Conservation (phyloP, 2,888 invertebrate genomes). For the Chydorus sphaericus region DNA sequence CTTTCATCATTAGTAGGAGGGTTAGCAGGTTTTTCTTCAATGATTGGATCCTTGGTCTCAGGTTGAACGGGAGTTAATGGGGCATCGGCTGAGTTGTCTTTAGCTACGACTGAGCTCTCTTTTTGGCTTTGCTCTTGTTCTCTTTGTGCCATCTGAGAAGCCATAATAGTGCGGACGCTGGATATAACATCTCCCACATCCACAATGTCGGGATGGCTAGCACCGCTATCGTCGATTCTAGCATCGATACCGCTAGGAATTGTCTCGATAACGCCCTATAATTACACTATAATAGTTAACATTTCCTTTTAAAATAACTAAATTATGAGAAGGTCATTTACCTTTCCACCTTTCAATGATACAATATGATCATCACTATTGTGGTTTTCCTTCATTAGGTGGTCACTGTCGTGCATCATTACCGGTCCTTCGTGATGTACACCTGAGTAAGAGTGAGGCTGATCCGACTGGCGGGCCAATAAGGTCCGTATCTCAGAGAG, state of each 20-base stretch:
- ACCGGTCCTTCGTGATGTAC: not conserved
- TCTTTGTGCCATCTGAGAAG: constrained; percentile 6
- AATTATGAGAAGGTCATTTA: not conserved
- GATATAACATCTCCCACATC: constrained; percentile 5
- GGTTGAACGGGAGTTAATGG: not conserved
- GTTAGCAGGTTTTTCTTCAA: not conserved
- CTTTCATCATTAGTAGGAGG: too few relatives aligned
- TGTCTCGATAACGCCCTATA: not conserved
- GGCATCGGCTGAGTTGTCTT: not conserved
- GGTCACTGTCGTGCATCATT: not conserved
- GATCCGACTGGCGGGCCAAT: constrained; percentile 7
- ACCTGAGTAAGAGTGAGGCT: too few relatives aligned
- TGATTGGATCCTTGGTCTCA: not conserved
- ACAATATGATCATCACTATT: not conserved
- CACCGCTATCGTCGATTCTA: not conserved
- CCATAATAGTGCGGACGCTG: constrained; percentile 9
- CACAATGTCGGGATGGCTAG: not conserved
- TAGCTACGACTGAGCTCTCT: not conserved
- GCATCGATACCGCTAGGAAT: too few relatives aligned
- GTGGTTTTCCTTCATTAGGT: not conserved
- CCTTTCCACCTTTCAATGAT: constrained; percentile 2
- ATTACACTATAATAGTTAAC: not conserved
- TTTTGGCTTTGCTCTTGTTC: not conserved
- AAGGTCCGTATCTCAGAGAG: constrained; percentile 9
- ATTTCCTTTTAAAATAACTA: not conserved